Evolutionary conservation across 1,140 invertebrate genomes (phyloP), one percentile per base, ranked within the genome.

Genomic region (Drosophila obscura): DNA sequence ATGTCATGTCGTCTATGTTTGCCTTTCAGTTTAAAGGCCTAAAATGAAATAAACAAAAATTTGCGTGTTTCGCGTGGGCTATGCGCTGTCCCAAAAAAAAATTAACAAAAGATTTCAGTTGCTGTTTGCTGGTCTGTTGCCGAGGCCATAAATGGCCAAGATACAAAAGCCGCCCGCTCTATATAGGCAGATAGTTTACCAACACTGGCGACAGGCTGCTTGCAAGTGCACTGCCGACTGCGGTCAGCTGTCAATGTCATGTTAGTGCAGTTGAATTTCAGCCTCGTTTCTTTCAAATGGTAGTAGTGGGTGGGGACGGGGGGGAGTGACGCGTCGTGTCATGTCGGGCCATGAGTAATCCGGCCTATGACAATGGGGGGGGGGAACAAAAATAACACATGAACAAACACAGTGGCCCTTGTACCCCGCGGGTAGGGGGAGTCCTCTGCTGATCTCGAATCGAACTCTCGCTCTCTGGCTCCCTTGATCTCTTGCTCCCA

Each of bases 71-170:
- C 19, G 74, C 62, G 77, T 85, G 77, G 82, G 82, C 16, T 13
- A 39, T 39, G 35, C 59, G 72, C 45, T 75, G 55, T 73, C 46
- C 44, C 39, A 58, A 65, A 57, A 50, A 61, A 58, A 26, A 64
- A 67, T 35, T 43, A 31, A 35, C 31, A 35, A 55, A 74, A 65
- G 49, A 50, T 56, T 43, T 26, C 50, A 49, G 41, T 64, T 35
- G 31, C 53, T 22, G 8, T 2, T 63, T 9, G 31, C 41, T 24
- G 11, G 35, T 13, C n/a, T 16, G 50, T 48, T 59, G 43, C 53
- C 69, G 69, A 62, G 73, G 73, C 73, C 80, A 77, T 84, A 83
- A 67, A 84, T 64, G 81, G 67, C 41, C 56, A 67, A 62, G 26
- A 59, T 52, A 60, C n/a, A 48, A 61, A 59, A 52, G 31, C 24